Base-by-base conservation (phyloP, 2,888 invertebrate species). In the Hetaerina titia region DNA sequence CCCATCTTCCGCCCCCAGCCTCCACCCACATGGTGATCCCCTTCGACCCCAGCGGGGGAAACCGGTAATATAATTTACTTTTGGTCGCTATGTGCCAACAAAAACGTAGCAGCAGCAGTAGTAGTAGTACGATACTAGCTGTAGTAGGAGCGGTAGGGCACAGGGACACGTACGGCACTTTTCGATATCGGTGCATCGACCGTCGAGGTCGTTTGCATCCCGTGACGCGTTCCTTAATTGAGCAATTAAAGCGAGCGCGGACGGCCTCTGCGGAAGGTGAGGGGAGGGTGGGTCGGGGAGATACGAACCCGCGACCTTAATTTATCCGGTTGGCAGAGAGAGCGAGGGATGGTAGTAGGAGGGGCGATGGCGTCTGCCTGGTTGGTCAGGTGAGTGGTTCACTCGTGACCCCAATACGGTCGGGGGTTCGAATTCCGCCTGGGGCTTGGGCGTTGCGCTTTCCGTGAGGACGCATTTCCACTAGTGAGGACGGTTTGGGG, bases 1-100 rank as follows among this genome's bases (percentile, higher is more conserved):
- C 95, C 95, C 95, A 95, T 95, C 94, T 88, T 64, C 89, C 95
- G 95, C 95, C 95, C 95, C 95, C 81, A 60, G 89, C 88, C 89
- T 95, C 45, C 45, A 2, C 45, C 45, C 31, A 95, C 95, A 95
- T 95, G 95, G 95, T 95, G 95, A 95, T 95, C 60, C n/a, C 69
- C n/a, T 95, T 95, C 95, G 95, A 95, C 95, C 90, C 96, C 95
- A 95, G 95, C 96, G 96, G 95, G 95, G 96, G 96, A 96, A 96
- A 96, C 95, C 96, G 90, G 74, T 81, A 90, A 74, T 56, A 94
- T 94, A 58, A 94, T 95, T 45, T 45, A 45, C 45, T 45, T 45
- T 45, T 45, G 45, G 45, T 45, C 45, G 45, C 45, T 45, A 45
- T 45, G 45, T 45, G 45, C 45, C 45, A 45, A 45, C 45, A 45